phyloP scores from a whole-genome alignment of 2,797 vertebrate species.

The Rallus crepitans region DNA sequence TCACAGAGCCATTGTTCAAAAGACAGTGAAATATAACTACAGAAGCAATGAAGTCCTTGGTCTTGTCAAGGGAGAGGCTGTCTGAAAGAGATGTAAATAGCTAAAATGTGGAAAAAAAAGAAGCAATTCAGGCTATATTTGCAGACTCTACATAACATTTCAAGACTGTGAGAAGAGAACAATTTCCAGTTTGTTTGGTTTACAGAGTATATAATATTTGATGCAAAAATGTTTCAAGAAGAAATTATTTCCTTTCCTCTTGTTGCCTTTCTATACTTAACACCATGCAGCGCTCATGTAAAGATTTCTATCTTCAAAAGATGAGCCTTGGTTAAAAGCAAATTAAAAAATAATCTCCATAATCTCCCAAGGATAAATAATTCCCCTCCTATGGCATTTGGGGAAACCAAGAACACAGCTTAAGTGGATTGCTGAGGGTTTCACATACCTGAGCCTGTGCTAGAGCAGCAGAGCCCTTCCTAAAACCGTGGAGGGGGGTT shows the following conservation, averaged over 20 bases:
- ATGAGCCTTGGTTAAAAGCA: neutral
- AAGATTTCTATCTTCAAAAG: neutral
- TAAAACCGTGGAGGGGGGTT: neutral
- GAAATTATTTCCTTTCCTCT: neutral
- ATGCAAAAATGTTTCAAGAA: slow-evolving; percentile 41
- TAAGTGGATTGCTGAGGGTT: neutral
- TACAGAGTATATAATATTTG: neutral
- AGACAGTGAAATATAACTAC: neutral
- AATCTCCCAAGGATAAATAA: neutral
- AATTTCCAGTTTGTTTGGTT: slow-evolving; percentile 21
- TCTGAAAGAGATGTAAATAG: neutral
- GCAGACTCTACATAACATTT: neutral
- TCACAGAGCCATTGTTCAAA: neutral
- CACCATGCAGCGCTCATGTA: neutral
- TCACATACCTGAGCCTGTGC: neutral
- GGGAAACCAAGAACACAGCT: neutral
- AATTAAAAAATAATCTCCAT: neutral
- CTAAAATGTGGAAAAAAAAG: neutral
- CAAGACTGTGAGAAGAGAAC: neutral
- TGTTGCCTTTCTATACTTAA: neutral
- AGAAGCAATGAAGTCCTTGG: neutral
- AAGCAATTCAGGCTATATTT: neutral
- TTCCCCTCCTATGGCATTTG: neutral
- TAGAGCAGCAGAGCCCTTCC: neutral
- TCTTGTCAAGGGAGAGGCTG: neutral